Evolutionary conservation across 2,113 vertebrate genomes (phyloP), one percentile per base, ranked within the genome.

Genomic region (Ranitomeya variabilis): DNA sequence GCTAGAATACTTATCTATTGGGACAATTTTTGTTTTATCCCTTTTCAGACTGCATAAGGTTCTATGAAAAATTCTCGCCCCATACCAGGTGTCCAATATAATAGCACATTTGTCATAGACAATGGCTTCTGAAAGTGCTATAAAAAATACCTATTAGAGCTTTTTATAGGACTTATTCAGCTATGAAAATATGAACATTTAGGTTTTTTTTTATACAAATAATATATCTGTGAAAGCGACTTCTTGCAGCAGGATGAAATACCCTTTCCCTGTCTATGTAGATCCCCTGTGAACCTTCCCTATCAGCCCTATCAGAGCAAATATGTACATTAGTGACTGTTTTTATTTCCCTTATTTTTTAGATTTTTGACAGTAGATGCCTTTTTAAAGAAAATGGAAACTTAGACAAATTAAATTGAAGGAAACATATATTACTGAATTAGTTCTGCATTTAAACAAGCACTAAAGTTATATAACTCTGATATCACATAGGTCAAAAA

Each of bases 1-100:
- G 66, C 82, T 84, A 16, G 64, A 84, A 84, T 55, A 84, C 2
- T 66, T 60, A 31, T 69, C 82, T 84, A 54, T 84, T 54, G 51
- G 64, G 64, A 52, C 51, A 54, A 19, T 23, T 54, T 54, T 59
- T 60, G 23, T 37, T 59, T 62, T 62, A 81, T 37, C 14, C 55
- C 62, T 80, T 80, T 62, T 26, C 55, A 57, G 21, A 79, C 77
- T 19, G 13, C 79, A 80, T 57, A 57, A 6, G 51, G 8, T 76
- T 76, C 31, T 31, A 9, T 7, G 16, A 45, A 74, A 45, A 74
- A 74, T 37, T 8, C 15, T 74, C 18, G 26, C 31, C 31, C 31
- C 31, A 45, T 45, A 16, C 71, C 31, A 51, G 71, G 45, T 74
- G 31, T 74, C 69, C 69, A 18, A 7, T 37, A 37, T 71, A 14